These are phyloP conservation scores for Gibbula magus DNA, from an alignment of 2,888 invertebrate species.

Conservation along the genomic window DNA sequence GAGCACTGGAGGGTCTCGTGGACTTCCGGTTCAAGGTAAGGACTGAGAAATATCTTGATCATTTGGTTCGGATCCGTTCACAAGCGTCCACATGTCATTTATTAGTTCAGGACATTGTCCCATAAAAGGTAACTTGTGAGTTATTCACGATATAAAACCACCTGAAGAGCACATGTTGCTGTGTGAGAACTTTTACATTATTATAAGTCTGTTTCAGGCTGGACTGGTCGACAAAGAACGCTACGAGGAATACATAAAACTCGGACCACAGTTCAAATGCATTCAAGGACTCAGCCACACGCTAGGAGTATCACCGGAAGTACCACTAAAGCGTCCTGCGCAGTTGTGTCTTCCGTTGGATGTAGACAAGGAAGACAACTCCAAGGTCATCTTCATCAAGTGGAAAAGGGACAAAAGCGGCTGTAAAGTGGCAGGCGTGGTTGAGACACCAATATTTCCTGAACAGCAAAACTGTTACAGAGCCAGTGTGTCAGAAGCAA, in stretches of 20 bases:
- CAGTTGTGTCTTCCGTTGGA: background rate
- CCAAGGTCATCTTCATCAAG: background rate
- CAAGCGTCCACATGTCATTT: no score
- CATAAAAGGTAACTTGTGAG: no score
- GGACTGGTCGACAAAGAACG: background rate
- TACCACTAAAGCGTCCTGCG: background rate
- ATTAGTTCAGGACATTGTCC: no score
- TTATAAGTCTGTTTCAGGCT: background rate
- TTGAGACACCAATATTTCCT: no score
- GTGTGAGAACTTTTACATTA: no score
- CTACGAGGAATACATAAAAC: background rate
- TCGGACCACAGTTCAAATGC: background rate
- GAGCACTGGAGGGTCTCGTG: background rate
- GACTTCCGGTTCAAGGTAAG: background rate
- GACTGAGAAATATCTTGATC: background rate
- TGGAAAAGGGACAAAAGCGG: background rate
- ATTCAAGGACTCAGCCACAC: background rate
- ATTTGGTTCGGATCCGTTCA: no score
- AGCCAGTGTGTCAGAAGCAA: no score
- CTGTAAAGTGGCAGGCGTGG: background rate
- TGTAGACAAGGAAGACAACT: background rate
- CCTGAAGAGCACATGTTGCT: no score
- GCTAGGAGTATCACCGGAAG: background rate
- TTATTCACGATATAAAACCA: no score
- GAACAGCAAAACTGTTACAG: no score